A percentile compares a stretch with the other conserved stretches of the same genome.
phyloP scores from a whole-genome alignment of 1,140 invertebrate species.

The Chelonus insularis region DNA sequence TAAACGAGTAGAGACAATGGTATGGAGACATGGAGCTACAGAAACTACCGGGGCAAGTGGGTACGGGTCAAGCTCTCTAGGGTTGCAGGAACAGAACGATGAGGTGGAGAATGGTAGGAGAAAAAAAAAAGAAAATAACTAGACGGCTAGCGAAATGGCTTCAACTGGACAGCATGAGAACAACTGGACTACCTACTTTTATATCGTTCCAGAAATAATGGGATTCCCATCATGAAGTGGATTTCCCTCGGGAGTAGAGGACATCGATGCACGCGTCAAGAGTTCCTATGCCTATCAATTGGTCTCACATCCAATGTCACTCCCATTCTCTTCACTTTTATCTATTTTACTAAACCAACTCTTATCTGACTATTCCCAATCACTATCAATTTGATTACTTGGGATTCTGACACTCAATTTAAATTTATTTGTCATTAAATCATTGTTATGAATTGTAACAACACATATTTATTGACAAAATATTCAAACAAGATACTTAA shows the following conservation, averaged over 20 bases:
- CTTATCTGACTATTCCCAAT: background rate
- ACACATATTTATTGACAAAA: too few relatives aligned
- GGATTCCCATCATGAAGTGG: conserved; percentile 62
- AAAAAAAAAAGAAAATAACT: conserved; percentile 17
- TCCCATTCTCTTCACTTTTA: conserved; percentile 6
- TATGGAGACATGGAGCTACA: conserved; percentile 19
- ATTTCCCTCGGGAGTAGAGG: conserved; percentile 58
- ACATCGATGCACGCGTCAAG: conserved; percentile 60
- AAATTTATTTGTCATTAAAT: too few relatives aligned
- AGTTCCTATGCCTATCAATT: conserved; percentile 54
- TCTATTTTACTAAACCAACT: background rate
- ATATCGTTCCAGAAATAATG: conserved; percentile 60
- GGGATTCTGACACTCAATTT: too few relatives aligned
- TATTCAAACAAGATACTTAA: too few relatives aligned
- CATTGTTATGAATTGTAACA: too few relatives aligned
- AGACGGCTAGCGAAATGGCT: conserved; percentile 37
- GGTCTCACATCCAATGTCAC: conserved; percentile 36
- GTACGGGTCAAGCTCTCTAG: conserved; percentile 20
- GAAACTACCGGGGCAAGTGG: conserved; percentile 2
- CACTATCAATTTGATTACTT: background rate
- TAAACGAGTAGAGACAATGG: conserved; percentile 30
- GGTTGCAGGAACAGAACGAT: conserved; percentile 15
- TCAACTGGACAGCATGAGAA: conserved; percentile 50
- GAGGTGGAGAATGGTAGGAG: background rate
- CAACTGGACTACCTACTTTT: conserved; percentile 55